Evolutionary conservation across 2,797 vertebrate species (phyloP).

Genomic region (Australoheros facetus): DNA sequence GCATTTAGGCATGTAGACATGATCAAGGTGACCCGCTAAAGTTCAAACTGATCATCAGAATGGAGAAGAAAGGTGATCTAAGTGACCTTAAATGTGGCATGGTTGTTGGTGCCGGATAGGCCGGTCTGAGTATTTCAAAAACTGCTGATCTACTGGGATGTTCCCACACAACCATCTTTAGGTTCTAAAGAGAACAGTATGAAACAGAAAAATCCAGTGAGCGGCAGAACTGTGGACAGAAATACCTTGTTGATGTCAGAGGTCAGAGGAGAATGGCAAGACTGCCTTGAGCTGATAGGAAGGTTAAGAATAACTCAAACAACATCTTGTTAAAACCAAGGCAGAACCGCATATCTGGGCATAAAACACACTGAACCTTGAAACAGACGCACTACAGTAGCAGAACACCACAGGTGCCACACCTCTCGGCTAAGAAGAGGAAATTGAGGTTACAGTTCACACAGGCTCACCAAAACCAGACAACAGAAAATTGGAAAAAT

Average conservation of each 20-base stretch:
- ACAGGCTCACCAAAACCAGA: no score
- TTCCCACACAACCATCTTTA: neutral
- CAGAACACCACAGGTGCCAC: rapidly evolving
- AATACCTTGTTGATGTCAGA: neutral
- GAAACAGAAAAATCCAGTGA: neutral
- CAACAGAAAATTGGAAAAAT: no score
- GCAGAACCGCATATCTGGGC: neutral
- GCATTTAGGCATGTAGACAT: neutral
- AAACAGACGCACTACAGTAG: neutral
- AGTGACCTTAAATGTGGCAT: neutral
- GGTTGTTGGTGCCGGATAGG: neutral
- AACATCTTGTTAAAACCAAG: neutral
- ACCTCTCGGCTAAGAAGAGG: no score
- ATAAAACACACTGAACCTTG: neutral
- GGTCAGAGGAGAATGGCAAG: neutral
- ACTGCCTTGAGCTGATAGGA: neutral
- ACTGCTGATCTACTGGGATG: rapidly evolving
- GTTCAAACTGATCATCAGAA: neutral
- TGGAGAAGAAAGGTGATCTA: rapidly evolving
- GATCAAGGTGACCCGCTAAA: neutral
- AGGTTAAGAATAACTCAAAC: neutral
- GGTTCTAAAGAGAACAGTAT: neutral
- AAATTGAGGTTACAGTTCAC: no score
- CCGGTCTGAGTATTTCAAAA: rapidly evolving
- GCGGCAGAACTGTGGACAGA: neutral